Evolutionary conservation across 2,113 vertebrate species (phyloP).

Genomic region (Nibea albiflora): DNA sequence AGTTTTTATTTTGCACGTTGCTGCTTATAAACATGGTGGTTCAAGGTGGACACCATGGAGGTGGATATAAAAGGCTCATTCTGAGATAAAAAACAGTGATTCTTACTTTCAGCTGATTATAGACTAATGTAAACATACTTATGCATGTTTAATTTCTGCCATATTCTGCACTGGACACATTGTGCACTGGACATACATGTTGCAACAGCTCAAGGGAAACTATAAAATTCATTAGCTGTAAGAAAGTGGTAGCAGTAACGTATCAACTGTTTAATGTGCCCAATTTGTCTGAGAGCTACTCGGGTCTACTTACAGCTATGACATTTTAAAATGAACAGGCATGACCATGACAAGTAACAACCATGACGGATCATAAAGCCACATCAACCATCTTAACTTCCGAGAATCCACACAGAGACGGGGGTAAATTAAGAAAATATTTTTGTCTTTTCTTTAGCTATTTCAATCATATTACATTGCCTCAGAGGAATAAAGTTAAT

Average conservation of each 20-base stretch:
- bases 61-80: too few species aligned
- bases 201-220: background rate
- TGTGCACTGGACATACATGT: too few species aligned
- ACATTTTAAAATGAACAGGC: constrained; percentile 54
- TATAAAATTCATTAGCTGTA: background rate
- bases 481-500: constrained; percentile 58
- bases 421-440: constrained; percentile 57
- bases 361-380: constrained; percentile 49
- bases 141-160: too few species aligned
- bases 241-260: constrained; percentile 21
- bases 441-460: constrained; percentile 65
- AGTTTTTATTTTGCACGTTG: too few species aligned
- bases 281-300: constrained; percentile 31
- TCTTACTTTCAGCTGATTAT: too few species aligned
- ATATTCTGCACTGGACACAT: too few species aligned
- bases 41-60: too few species aligned
- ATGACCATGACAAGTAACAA: constrained; percentile 33
- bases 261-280: background rate
- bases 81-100: too few species aligned
- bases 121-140: too few species aligned
- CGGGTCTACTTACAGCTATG: constrained; percentile 7
- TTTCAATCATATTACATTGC: constrained; percentile 58
- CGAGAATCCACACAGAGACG: constrained; percentile 61
- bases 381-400: constrained; percentile 62
- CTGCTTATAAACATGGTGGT: too few species aligned